Base-by-base conservation (phyloP, 2,888 invertebrate species). In the Emmelina monodactyla region DNA sequence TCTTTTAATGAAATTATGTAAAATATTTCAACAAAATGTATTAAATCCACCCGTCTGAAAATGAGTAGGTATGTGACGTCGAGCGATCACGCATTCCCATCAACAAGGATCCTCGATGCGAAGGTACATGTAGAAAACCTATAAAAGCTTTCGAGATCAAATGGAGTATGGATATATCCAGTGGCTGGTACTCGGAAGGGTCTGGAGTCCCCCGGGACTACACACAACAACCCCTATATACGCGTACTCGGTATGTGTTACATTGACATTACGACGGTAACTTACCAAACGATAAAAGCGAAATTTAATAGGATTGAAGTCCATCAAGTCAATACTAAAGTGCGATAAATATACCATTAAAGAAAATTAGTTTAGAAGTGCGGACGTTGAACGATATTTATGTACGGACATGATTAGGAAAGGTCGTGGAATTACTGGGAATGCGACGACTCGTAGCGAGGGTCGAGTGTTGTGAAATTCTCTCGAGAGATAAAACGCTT, bases 81-180 rank as follows among this genome's bases (percentile, higher is more conserved):
- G n/a, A 11, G 3, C 25, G 6, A 9, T 4, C 25, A 25, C 25
- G 25, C 11, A 10, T 25, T 25, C 11, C n/a, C 25, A 25, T 25
- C 25, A 25, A 25, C n/a, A 25, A 4, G 25, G 25, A 25, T 11
- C 3, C 25, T 12, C 12, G 15, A n/a, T 13, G n/a, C 5, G n/a
- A 9, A 25, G 25, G 11, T 25, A 25, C 25, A 25, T 10, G 25
- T 25, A 10, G 25, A 25, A 25, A 25, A 25, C 25, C 4, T 25
- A 25, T 53, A 56, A 58, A 58, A 59, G 58, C 47, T 50, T 49
- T 51, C 42, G 46, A 44, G 42, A 51, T 52, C 43, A 60, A 61
- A 60, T 58, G 49, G 51, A 49, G 45, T 53, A 57, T 50, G 53
- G 50, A 55, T 57, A 55, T 60, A 59, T 51, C 42, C 40, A 43